Evolutionary conservation across 92 coral and sea anemone genomes (phyloP), one percentile per base, ranked within the genome.

Genomic region (Actinostola sp.): DNA sequence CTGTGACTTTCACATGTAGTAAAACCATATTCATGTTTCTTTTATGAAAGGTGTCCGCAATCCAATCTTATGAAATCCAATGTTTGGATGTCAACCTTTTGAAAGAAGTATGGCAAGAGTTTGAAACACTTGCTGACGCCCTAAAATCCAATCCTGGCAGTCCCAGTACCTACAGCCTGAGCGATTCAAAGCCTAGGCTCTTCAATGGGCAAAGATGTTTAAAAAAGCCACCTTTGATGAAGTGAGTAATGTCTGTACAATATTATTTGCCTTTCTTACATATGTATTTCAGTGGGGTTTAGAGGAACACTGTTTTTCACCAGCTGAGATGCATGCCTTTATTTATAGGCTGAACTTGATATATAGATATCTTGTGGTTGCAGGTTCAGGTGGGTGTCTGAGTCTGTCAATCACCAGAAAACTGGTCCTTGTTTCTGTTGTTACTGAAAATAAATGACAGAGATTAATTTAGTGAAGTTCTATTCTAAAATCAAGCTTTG

Each of bases 161-260:
- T 15, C 66, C 16, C 26, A 63, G 16, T 83, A 83, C 63, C 31
- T 83, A 39, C 28, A 41, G 36, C 88, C 83, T n/a, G 17, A 30
- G 24, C 28, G 26, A 0, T 83, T 83, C 20, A 76, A 83, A 58
- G 27, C 26, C 0, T 29, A 44, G 16, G 88, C 72, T 27, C 49
- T 67, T 1, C 50, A 75, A 27, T 83, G 88, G 79, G 88, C 21
- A 3, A 56, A 52, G 2, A 30, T 25, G 21, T 71, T 71, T 20
- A 71, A 66, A 30, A 38, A 2, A 54, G 77, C 77, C 1, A 71
- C 77, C 0, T 71, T 71, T 56, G 77, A 71, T 71, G 77, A 71
- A 26, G 77, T 71, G 28, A 25, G 46, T 50, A 57, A 27, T 25
- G 63, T 2, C 13, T 5, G 4, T n/a, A 6, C 15, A 13, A 25